Base-by-base conservation (phyloP, 2,113 vertebrate species). In the Pangasianodon hypophthalmus region DNA sequence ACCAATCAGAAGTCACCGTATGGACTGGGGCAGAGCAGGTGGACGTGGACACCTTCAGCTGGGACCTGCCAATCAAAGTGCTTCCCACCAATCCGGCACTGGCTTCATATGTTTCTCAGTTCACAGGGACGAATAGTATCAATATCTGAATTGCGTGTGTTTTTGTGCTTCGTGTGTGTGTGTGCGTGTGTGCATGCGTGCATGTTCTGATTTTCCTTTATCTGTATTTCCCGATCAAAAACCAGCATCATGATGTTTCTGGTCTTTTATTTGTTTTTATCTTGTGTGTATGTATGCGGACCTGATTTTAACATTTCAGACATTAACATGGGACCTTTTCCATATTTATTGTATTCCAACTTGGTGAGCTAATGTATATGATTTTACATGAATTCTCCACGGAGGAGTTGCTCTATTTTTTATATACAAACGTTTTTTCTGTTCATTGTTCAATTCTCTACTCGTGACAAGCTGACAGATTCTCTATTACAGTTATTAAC, bases 31-130 rank as follows among this genome's bases (percentile, higher is more conserved):
- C 97, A 0, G 97, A 97, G 92, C 97, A 97, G 60, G 97, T 99
- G 3, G 96, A 97, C 1, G 98, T 99, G 90, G 98, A 99, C 94
- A 99, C 98, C 81, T 99, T 99, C 95, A 99, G 98, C 93, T 99
- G 98, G 98, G 97, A 99, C 91, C 94, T 99, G 88, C 98, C 98
- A 6, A 98, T 99, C 93, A 98, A 98, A 95, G 97, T 99, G 87
- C 95, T 99, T 91, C 98, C 98, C 69, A 99, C 98, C 56, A 99
- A 98, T 93, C 98, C 98, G 0, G 94, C 97, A 21, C 90, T 99
- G 94, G 98, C 96, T 24, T 98, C 98, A 52, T 98, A 98, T 0
- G 96, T 97, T 46, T 98, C 97, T 71, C 98, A 98, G 87, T 97
- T 97, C 73, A 96, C 97, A 77, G 97, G 96, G 86, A 96, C 96